These are phyloP conservation scores for Cordilura impudica DNA, from an alignment of 2,888 invertebrate species.

Conservation along the genomic window DNA sequence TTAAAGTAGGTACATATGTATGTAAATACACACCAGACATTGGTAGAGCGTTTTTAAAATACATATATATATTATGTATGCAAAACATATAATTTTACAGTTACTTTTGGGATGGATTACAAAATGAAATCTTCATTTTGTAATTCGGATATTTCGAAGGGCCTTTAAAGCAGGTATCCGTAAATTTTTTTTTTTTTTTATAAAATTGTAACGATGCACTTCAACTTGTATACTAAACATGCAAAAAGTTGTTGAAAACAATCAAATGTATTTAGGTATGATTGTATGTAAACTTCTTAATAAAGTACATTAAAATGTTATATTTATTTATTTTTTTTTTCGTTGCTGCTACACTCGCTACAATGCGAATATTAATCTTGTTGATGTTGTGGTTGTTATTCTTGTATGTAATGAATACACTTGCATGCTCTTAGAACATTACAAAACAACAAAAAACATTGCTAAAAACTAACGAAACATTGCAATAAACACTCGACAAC, in stretches of 20 bases:
- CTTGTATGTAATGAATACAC: constrained; percentile 20
- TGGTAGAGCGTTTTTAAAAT: too few species aligned
- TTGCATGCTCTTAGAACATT: constrained; percentile 24
- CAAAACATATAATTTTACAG: too few species aligned
- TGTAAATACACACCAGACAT: not conserved
- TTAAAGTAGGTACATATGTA: too few species aligned
- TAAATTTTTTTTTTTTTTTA: too few species aligned
- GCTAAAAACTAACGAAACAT: constrained; percentile 56
- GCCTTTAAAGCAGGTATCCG: not conserved
- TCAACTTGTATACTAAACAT: constrained; percentile 35
- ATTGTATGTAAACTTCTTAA: constrained; percentile 51
- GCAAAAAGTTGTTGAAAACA: constrained; percentile 42
- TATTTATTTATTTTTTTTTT: constrained; percentile 14
- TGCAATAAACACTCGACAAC: constrained; percentile 50
- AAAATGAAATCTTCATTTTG: too few species aligned
- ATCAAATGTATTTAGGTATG: constrained; percentile 30
- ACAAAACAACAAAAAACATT: constrained; percentile 24
- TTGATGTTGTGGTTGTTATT: constrained; percentile 39
- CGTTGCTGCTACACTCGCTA: not conserved
- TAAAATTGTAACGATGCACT: constrained; percentile 40
- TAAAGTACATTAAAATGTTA: constrained; percentile 55
- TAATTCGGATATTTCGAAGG: too few species aligned
- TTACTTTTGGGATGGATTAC: too few species aligned
- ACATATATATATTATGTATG: too few species aligned
- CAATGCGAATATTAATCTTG: not conserved